Percentiles rank a stretch among this genome's conserved stretches.
phyloP scores from a whole-genome alignment of 2,797 vertebrate species.

The Vespertilio murinus region DNA sequence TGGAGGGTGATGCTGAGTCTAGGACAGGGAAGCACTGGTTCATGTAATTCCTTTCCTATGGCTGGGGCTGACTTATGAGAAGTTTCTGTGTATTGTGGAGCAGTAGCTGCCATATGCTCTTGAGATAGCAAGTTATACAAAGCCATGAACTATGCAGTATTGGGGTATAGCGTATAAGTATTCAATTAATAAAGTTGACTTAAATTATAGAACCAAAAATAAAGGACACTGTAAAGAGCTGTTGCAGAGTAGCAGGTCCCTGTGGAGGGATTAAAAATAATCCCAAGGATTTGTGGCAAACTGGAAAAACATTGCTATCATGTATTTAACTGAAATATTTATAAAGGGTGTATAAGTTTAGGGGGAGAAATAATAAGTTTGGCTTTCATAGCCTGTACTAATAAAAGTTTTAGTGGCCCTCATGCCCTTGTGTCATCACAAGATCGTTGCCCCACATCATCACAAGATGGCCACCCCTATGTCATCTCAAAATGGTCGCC shows the following conservation, averaged over 20 bases:
- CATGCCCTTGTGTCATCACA: no score
- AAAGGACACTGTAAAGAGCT: neutral
- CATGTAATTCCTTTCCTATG: neutral
- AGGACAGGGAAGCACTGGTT: neutral
- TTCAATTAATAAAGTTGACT: conserved; percentile 39
- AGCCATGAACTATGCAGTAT: neutral
- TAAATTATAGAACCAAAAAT: conserved; percentile 22
- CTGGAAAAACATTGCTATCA: conserved; percentile 1
- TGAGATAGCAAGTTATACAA: conserved; percentile 39
- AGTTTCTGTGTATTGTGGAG: conserved; percentile 36
- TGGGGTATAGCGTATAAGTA: neutral
- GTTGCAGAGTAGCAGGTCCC: neutral
- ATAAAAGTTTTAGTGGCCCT: no score
- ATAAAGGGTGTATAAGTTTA: neutral
- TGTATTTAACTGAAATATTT: neutral
- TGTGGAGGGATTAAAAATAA: neutral
- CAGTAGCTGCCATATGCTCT: neutral
- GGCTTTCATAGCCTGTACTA: neutral
- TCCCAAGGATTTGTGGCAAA: neutral
- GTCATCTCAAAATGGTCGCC: no score
- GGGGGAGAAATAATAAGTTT: conserved; percentile 18
- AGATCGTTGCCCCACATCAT: no score
- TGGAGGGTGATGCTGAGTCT: neutral
- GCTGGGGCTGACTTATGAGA: neutral
- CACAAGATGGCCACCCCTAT: no score